phyloP scores from a whole-genome alignment of 2,888 invertebrate genomes.

The Dryobotodes eremita region DNA sequence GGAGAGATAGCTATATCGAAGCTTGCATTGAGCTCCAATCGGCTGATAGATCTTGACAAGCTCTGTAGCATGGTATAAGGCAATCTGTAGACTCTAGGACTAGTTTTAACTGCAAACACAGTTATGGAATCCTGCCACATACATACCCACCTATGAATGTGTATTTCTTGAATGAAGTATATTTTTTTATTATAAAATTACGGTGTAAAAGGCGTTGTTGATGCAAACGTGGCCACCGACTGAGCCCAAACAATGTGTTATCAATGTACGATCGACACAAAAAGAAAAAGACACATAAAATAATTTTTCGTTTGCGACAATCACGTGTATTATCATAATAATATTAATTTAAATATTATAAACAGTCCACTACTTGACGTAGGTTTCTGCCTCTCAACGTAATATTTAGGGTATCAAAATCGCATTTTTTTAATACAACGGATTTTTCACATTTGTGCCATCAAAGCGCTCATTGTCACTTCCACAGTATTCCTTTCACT shows the following conservation, averaged over 20 bases:
- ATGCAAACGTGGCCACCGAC: background rate
- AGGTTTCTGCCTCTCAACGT: background rate
- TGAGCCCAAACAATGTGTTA: background rate
- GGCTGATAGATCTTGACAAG: slow-evolving; percentile 6
- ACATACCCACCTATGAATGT: background rate
- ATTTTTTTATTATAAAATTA: background rate
- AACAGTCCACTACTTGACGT: background rate
- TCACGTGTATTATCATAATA: background rate
- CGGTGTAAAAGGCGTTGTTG: background rate
- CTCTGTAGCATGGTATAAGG: background rate
- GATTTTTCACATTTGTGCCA: background rate
- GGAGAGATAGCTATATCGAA: background rate
- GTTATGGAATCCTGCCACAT: background rate
- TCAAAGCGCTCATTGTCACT: background rate
- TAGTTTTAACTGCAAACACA: background rate
- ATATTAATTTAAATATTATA: too few species aligned
- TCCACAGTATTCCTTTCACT: slow-evolving; percentile 7
- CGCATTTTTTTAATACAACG: background rate
- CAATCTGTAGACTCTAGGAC: background rate
- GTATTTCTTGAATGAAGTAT: background rate
- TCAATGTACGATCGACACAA: background rate
- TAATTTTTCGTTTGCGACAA: background rate
- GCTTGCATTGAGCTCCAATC: slow-evolving; percentile 13
- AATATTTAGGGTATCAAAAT: background rate
- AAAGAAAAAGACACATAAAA: background rate